Percentiles rank a stretch among this genome's conserved stretches.
phyloP scores from a whole-genome alignment of 2,888 invertebrate species.

The Copidosoma aretas region DNA sequence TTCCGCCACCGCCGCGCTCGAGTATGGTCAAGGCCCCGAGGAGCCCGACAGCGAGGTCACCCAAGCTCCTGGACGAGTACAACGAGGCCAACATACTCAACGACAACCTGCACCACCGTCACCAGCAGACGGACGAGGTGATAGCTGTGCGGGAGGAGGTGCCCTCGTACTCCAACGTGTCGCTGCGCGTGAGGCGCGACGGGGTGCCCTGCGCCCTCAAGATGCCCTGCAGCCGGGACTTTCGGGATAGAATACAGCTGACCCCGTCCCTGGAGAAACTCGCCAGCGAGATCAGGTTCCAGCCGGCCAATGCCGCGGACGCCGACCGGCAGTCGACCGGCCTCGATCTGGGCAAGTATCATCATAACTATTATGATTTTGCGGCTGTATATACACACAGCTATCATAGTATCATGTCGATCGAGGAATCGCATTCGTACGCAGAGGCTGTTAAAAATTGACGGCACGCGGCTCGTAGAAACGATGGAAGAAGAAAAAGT shows the following conservation, averaged over 20 bases:
- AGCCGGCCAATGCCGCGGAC: constrained; percentile 45
- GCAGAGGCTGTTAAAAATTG: too few species aligned
- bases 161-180: constrained; percentile 51
- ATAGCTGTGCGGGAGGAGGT: too few species aligned
- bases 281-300: constrained; percentile 56
- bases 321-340: background rate
- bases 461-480: too few species aligned
- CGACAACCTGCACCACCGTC: constrained; percentile 35
- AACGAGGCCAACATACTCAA: constrained; percentile 55
- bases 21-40: constrained; percentile 36
- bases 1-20: constrained; percentile 32
- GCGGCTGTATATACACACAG: too few species aligned
- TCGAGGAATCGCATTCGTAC: background rate
- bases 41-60: constrained; percentile 46
- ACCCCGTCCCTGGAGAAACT: constrained; percentile 56
- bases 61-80: constrained; percentile 53
- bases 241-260: constrained; percentile 46
- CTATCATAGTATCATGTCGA: background rate
- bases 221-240: constrained; percentile 44
- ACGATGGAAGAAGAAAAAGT: too few species aligned
- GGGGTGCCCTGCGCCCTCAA: constrained; percentile 45
- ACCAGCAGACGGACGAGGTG: constrained; percentile 27
- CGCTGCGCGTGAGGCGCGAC: constrained; percentile 42
- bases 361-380: too few species aligned
- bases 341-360: background rate